Evolutionary conservation across 2,888 invertebrate species (phyloP).

Genomic region (Erynnis tages): DNA sequence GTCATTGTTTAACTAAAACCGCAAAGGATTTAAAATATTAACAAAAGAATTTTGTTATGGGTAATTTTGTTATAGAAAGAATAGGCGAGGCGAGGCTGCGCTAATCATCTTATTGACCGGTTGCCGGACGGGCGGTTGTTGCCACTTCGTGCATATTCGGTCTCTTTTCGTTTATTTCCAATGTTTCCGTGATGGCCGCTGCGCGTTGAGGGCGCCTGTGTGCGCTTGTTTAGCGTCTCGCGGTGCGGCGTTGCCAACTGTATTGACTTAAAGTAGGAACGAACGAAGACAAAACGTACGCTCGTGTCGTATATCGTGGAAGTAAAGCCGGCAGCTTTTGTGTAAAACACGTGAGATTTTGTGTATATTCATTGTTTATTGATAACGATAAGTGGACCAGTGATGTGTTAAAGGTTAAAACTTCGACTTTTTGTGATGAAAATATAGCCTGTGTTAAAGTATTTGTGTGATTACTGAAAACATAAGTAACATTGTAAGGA

Average conservation of each 20-base stretch:
- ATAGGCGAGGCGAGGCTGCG: conserved; percentile 60
- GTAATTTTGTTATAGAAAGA: no score
- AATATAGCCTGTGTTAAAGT: conserved; percentile 47
- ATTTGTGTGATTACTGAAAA: conserved; percentile 41
- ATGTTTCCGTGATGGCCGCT: conserved; percentile 68
- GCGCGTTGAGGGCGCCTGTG: conserved; percentile 81
- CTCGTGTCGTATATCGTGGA: conserved; percentile 75
- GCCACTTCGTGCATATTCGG: conserved; percentile 74
- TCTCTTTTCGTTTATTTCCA: conserved; percentile 62
- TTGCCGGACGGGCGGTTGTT: conserved; percentile 75
- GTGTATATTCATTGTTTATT: conserved; percentile 46
- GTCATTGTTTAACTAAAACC: neutral
- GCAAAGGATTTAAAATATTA: conserved; percentile 34
- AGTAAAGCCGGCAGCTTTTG: conserved; percentile 75
- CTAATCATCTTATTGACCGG: conserved; percentile 81
- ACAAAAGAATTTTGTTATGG: conserved; percentile 60
- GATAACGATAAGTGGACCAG: conserved; percentile 41
- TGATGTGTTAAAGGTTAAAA: conserved; percentile 51
- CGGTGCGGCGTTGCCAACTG: conserved; percentile 81
- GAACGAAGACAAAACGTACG: conserved; percentile 80
- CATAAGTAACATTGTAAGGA: conserved; percentile 29
- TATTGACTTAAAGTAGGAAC: conserved; percentile 73
- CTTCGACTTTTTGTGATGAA: conserved; percentile 67
- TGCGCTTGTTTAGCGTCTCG: conserved; percentile 79
- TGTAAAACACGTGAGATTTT: conserved; percentile 48